Evolutionary conservation across 2,113 vertebrate species (phyloP).

Genomic region (Gasterosteus aculeatus): DNA sequence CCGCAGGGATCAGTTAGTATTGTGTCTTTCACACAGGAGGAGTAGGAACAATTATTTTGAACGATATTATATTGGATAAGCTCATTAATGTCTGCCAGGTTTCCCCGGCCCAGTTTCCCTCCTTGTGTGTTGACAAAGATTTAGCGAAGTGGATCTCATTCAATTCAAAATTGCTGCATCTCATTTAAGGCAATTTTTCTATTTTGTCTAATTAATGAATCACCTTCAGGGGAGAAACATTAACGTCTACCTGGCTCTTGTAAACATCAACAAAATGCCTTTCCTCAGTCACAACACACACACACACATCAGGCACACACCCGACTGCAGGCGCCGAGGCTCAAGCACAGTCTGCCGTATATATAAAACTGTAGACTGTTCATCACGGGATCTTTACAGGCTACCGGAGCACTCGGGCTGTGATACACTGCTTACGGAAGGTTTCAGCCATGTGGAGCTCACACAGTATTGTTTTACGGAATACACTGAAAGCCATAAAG

Average conservation of each 20-base stretch:
- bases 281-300: neutral
- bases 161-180: constrained; percentile 15
- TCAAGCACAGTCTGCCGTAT: neutral
- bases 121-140: constrained; percentile 34
- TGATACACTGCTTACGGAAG: neutral
- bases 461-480: neutral
- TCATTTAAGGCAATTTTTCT: constrained; percentile 17
- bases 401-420: neutral
- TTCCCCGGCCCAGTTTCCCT: constrained; percentile 28
- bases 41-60: constrained; percentile 41
- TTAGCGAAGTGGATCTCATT: constrained; percentile 33
- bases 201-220: constrained; percentile 30
- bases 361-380: neutral
- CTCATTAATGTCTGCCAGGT: constrained; percentile 56
- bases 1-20: constrained; percentile 22
- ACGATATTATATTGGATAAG: constrained; percentile 28
- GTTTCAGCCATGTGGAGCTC: neutral
- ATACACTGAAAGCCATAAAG: neutral
- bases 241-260: neutral
- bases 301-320: neutral
- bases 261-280: neutral
- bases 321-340: neutral
- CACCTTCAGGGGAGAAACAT: constrained; percentile 1
- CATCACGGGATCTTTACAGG: neutral
- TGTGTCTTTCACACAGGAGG: constrained; percentile 39